Evolutionary conservation across 1,140 invertebrate genomes (phyloP), one percentile per base, ranked within the genome.

Genomic region (Akabosia matsudoensis): DNA sequence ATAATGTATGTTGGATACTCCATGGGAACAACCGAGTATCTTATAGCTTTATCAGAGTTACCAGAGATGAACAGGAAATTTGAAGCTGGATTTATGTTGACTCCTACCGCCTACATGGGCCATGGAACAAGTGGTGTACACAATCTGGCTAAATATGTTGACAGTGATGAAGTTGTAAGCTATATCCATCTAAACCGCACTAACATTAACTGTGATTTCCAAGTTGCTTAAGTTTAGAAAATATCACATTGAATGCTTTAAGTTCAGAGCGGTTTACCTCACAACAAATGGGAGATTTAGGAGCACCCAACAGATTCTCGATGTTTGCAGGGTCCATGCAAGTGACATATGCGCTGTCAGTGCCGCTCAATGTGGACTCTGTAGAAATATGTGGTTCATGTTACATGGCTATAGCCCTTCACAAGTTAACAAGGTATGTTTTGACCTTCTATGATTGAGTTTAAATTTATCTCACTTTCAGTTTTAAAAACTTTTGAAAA

Each of bases 21-120:
- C 13, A 87, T 89, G 82, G 88, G 88, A 56, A 78, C 76, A 13
- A 74, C 71, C n/a, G 4, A 45, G 45, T 88, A 88, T 79, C 89
- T 89, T 77, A 87, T 88, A 1, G 88, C 90, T 87, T 84, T 88
- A 74, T 86, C 87, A 3, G 82, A 86, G 74, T 83, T 84, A 67
- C 88, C 89, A 0, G 85, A 89, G 52, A 88, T 88, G 79, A 87
- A 88, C 56, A 76, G 86, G 1, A 88, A 88, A 79, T 80, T 89
- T 4, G 1, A 30, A 7, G 26, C 61, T n/a, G 61, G 61, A 64
- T 64, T 64, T 24, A 10, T 64, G 10, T 24, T 64, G 13, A 13
- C 61, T n/a, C 61, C 61, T 10, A 28, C n/a, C 45, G 45, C 45
- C 45, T n/a, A 13, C 45, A 10, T 51, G 10, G n/a, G 45, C n/a